Percentiles rank a stretch among this genome's conserved stretches.
phyloP scores from a whole-genome alignment of 2,113 vertebrate species.

The Lutjanus erythropterus region DNA sequence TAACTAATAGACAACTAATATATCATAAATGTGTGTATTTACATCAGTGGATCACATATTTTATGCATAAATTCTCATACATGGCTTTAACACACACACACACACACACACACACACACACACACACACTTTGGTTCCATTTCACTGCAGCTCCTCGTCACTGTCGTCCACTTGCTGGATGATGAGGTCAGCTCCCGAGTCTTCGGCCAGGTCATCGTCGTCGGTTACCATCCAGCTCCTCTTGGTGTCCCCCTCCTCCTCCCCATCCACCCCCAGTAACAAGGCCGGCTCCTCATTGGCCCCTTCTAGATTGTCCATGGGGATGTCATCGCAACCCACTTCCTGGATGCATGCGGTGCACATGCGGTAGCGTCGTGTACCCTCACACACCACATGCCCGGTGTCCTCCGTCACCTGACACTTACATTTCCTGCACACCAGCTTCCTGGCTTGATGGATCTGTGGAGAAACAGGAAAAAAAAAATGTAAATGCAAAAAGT shows the following conservation, averaged over 20 bases:
- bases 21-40: conserved; percentile 60
- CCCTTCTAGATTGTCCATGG: conserved; percentile 88
- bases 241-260: conserved; percentile 88
- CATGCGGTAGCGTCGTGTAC: conserved; percentile 92
- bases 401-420: conserved; percentile 94
- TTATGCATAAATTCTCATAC: conserved; percentile 58
- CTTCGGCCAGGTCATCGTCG: conserved; percentile 94
- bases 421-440: conserved; percentile 97
- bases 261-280: conserved; percentile 89
- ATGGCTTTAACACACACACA: conserved; percentile 62
- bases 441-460: conserved; percentile 98
- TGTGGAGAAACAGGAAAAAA: conserved; percentile 62
- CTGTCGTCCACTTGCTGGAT: conserved; percentile 98
- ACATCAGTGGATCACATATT: conserved; percentile 49
- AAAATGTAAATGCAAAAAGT: neutral
- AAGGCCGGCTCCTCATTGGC: conserved; percentile 78
- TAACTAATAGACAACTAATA: conserved; percentile 47
- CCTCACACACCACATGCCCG: conserved; percentile 95
- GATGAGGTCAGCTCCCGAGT: conserved; percentile 93
- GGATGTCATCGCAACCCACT: conserved; percentile 90
- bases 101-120: conserved; percentile 14
- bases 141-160: conserved; percentile 92
- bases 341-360: conserved; percentile 93
- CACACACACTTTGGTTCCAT: conserved; percentile 55
- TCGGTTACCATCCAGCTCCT: conserved; percentile 86